These are phyloP conservation scores for Talpa occidentalis DNA, from an alignment of 2,113 vertebrate genomes.

Conservation along the genomic window DNA sequence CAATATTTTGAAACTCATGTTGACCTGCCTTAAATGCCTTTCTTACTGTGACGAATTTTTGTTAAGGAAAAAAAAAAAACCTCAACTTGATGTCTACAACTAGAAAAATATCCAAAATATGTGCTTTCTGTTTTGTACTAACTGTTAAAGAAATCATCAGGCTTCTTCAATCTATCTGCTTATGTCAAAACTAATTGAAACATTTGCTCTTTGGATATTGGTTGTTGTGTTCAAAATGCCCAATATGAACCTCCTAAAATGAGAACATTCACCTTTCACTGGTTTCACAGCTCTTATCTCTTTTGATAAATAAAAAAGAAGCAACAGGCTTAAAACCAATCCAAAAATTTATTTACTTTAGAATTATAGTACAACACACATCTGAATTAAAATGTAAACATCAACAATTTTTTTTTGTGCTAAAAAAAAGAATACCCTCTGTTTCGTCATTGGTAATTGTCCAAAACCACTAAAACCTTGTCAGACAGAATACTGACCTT, in stretches of 20 bases:
- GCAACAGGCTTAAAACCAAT: slow-evolving; percentile 31
- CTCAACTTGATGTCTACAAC: not conserved
- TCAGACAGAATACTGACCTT: slow-evolving; percentile 27
- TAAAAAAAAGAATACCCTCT: not conserved
- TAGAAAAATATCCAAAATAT: not conserved
- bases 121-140: not conserved
- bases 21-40: slow-evolving; percentile 48
- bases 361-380: not conserved
- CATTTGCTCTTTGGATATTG: not conserved
- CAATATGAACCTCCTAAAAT: not conserved
- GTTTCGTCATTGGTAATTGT: slow-evolving; percentile 55
- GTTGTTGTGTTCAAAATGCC: not conserved
- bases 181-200: slow-evolving; percentile 16
- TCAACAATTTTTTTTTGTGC: slow-evolving; percentile 3
- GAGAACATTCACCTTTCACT: not conserved
- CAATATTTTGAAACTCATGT: slow-evolving; percentile 61
- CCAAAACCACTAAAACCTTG: slow-evolving; percentile 36
- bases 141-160: not conserved
- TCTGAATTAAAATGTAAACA: slow-evolving; percentile 39
- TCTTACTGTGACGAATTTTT: slow-evolving; percentile 8
- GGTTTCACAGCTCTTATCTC: not conserved
- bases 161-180: not conserved
- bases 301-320: slow-evolving; percentile 26
- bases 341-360: slow-evolving; percentile 11
- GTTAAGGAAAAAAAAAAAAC: not conserved